Conservation (phyloP, 1,140 invertebrate species). For the Capitella teleta region DNA sequence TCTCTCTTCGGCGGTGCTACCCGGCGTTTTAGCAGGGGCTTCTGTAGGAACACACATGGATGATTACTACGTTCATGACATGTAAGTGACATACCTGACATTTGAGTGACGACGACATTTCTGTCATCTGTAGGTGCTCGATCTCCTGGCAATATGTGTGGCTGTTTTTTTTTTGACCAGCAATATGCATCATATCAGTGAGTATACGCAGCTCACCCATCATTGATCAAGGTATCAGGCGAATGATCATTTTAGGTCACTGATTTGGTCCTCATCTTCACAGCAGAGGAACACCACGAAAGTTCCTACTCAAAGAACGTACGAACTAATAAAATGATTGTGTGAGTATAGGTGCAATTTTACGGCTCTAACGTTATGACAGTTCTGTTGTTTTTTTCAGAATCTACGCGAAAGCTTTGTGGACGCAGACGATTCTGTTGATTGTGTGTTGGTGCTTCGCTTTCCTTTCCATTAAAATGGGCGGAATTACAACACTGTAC, state of each 20-base stretch:
- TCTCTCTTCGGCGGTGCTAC: conserved; percentile 25
- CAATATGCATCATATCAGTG: conserved; percentile 33
- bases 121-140: conserved; percentile 30
- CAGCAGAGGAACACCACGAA: conserved; percentile 44
- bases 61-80: conserved; percentile 32
- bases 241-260: conserved; percentile 26
- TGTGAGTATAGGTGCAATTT: conserved; percentile 29
- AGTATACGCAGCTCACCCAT: conserved; percentile 10
- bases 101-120: neutral
- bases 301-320: conserved; percentile 44
- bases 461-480: conserved; percentile 31
- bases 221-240: neutral
- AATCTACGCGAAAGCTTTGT: conserved; percentile 37
- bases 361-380: too few relatives aligned
- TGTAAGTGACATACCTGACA: conserved; percentile 22
- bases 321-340: conserved; percentile 40
- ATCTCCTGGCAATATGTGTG: conserved; percentile 32
- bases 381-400: too few relatives aligned
- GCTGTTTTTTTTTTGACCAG: conserved; percentile 37
- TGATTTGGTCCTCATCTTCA: conserved; percentile 40
- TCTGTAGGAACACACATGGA: conserved; percentile 34
- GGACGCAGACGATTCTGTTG: conserved; percentile 39
- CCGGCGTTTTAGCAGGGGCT: conserved; percentile 35
- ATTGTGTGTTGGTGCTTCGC: conserved; percentile 36
- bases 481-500: conserved; percentile 27